Percentiles rank a stretch among this genome's conserved stretches.
phyloP scores from a whole-genome alignment of 2,888 invertebrate genomes.

The Chamaedrilus cognettii region DNA sequence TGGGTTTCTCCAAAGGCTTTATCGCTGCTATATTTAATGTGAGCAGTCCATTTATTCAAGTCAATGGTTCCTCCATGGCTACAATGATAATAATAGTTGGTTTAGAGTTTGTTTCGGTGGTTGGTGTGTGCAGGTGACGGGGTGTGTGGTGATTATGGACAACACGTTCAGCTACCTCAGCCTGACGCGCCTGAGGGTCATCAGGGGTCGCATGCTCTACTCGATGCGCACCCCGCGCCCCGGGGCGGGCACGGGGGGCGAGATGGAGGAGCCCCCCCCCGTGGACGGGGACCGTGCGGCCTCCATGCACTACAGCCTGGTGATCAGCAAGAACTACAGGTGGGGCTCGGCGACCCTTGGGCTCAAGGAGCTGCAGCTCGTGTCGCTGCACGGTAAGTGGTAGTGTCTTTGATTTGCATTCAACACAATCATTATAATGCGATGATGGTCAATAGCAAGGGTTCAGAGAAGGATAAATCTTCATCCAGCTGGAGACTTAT shows the following conservation, averaged over 20 bases:
- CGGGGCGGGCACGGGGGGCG: neutral
- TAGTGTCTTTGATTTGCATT: too few relatives aligned
- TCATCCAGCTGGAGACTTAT: too few relatives aligned
- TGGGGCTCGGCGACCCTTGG: slow-evolving; percentile 34
- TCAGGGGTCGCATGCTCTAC: slow-evolving; percentile 89
- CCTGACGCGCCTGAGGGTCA: slow-evolving; percentile 87
- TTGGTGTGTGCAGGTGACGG: too few relatives aligned
- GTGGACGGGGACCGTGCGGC: neutral
- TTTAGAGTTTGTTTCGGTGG: too few relatives aligned
- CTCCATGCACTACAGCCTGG: slow-evolving; percentile 44
- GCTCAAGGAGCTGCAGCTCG: slow-evolving; percentile 47
- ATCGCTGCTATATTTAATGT: too few relatives aligned
- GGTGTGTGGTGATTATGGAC: slow-evolving; percentile 92
- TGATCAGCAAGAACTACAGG: slow-evolving; percentile 47
- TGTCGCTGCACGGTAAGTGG: slow-evolving; percentile 42
- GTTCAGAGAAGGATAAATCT: too few relatives aligned
- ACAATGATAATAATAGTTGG: too few relatives aligned
- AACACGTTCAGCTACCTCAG: slow-evolving; percentile 84
- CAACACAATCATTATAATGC: too few relatives aligned
- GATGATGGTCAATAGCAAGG: too few relatives aligned
- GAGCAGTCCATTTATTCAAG: too few relatives aligned
- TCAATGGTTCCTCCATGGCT: too few relatives aligned
- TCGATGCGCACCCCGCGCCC: slow-evolving; percentile 71
- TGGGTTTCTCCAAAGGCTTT: too few relatives aligned
- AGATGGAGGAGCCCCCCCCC: neutral